These are phyloP conservation scores for Heterohyrax brucei DNA, from an alignment of 2,797 vertebrate species.

Conservation along the genomic window DNA sequence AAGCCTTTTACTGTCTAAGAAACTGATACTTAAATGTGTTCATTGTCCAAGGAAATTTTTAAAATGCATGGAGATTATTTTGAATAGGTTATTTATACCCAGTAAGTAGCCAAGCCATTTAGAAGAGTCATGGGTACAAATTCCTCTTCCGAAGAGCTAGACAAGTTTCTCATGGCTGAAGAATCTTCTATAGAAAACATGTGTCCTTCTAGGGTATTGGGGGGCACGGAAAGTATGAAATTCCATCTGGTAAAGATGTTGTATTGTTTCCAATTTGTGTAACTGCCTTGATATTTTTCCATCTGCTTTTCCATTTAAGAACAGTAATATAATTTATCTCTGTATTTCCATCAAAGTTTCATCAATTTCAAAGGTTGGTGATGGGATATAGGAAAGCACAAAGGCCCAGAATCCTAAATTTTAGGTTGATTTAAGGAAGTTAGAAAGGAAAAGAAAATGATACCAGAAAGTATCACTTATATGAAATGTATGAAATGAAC, in stretches of 20 bases:
- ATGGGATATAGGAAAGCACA: neutral
- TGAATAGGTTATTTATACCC: slow-evolving; percentile 16
- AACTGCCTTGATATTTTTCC: neutral
- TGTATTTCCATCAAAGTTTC: neutral
- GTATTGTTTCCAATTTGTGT: neutral
- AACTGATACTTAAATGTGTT: neutral
- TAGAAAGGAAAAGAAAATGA: neutral
- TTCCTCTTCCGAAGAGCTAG: neutral
- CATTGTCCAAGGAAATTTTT: neutral
- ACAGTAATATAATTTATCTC: neutral
- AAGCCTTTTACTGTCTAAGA: neutral
- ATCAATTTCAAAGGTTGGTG: neutral
- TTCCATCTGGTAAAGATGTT: neutral
- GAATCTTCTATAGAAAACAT: neutral
- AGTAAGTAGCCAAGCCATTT: neutral
- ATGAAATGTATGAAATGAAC: no score
- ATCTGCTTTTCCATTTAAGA: slow-evolving; percentile 19
- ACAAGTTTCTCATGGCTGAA: neutral
- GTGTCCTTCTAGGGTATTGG: neutral
- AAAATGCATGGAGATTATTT: neutral
- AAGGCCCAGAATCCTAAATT: neutral
- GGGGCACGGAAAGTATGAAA: neutral
- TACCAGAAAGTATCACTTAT: neutral
- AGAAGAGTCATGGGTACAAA: neutral
- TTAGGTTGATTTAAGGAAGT: neutral